Conservation (phyloP, 2,113 vertebrate species). For the Myrmophylax atrothorax region DNA sequence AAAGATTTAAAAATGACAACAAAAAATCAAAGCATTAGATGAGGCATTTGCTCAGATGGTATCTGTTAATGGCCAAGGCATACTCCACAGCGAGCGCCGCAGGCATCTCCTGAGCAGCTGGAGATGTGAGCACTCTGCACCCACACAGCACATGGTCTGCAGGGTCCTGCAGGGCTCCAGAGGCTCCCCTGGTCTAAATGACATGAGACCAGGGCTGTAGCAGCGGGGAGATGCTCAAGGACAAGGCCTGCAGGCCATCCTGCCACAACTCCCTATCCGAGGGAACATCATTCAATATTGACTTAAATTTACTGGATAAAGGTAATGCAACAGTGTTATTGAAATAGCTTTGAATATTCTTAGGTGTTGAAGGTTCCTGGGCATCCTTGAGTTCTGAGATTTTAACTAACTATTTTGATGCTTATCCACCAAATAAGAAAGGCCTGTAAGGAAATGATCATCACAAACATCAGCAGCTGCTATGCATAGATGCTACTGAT, state of each 20-base stretch:
- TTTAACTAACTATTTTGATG: background rate
- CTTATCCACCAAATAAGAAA: background rate
- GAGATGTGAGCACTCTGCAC: background rate
- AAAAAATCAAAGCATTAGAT: background rate
- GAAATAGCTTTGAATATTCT: background rate
- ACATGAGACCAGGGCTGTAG: background rate
- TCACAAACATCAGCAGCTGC: conserved; percentile 57
- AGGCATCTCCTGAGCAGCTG: background rate
- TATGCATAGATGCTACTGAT: conserved; percentile 33
- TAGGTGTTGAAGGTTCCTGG: background rate
- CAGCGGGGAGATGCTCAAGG: background rate
- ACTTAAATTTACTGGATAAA: background rate
- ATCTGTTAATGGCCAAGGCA: background rate
- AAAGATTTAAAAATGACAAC: background rate
- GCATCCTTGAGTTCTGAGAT: background rate
- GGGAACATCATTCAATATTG: background rate
- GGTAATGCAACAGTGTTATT: background rate
- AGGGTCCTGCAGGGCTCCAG: background rate
- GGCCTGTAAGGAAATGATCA: conserved; percentile 13
- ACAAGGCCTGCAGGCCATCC: background rate
- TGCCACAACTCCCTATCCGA: background rate
- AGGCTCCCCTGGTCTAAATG: background rate
- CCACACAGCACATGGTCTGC: fast-evolving
- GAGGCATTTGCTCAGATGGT: background rate
- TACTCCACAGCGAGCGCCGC: fast-evolving